These are phyloP conservation scores for Pomatorhinus ruficollis DNA, from an alignment of 2,113 vertebrate species.

Conservation along the genomic window DNA sequence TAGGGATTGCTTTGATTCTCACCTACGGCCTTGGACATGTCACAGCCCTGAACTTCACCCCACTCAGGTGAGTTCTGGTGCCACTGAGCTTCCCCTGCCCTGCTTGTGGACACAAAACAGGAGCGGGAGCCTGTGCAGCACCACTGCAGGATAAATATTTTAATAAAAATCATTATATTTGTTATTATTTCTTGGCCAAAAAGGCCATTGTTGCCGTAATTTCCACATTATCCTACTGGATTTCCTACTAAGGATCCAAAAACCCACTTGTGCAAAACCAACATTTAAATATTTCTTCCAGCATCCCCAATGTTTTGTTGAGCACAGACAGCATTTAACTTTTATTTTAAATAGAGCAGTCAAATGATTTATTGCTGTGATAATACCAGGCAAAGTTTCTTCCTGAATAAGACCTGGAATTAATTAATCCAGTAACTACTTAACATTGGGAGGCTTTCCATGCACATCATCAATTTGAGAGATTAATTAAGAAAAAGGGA, in stretches of 20 bases:
- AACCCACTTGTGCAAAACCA: neutral
- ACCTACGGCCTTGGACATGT: slow-evolving; percentile 74
- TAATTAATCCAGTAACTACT: neutral
- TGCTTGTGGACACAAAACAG: accelerated
- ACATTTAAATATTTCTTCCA: neutral
- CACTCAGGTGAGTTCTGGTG: slow-evolving; percentile 70
- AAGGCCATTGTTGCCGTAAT: neutral
- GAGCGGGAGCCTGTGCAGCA: neutral
- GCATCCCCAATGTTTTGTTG: neutral
- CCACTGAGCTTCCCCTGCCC: neutral
- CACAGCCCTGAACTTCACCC: slow-evolving; percentile 74
- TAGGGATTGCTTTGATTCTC: slow-evolving; percentile 73
- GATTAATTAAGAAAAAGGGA: neutral
- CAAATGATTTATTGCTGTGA: neutral
- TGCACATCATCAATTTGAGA: accelerated
- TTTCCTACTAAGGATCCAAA: neutral
- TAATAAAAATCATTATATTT: neutral
- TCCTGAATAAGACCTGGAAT: neutral
- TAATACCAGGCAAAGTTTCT: neutral
- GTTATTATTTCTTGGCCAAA: neutral
- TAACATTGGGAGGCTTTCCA: neutral
- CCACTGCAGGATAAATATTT: neutral
- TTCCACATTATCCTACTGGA: neutral
- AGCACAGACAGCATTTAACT: neutral
- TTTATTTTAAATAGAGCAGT: neutral